Evolutionary conservation across 2,113 vertebrate genomes (phyloP), one percentile per base, ranked within the genome.

Genomic region (Pandion haliaetus): DNA sequence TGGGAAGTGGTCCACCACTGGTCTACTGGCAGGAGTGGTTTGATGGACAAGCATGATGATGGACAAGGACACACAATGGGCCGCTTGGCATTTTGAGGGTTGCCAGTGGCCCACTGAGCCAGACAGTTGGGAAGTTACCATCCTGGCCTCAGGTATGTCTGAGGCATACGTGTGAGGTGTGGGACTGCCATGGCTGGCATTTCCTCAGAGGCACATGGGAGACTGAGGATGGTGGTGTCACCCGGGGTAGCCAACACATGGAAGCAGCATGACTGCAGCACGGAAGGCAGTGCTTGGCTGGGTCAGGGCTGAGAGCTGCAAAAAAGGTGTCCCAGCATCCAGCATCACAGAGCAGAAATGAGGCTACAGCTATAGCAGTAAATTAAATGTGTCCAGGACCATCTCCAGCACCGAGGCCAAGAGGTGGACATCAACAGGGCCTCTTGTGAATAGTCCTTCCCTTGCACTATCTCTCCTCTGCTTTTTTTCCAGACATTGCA

Each of bases 1-100:
- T 6, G 6, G 92, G 94, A 97, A 90, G 92, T 59, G 90, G 78
- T 59, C 63, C 81, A 78, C 65, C 67, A 55, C 45, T 8, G 23
- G 25, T 55, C 90, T 3, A 0, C 32, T 34, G 71, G 28, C 40
- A 29, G 32, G 61, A 85, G 82, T 1, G 32, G 32, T 19, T 34
- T 69, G 66, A 71, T 29, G 49, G 57, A 84, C 42, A 54, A 42
- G 6, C 1, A 7, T 66, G 45, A 44, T 57, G 34, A 34, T 49
- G 32, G 74, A n/a, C n/a, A 82, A 20, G 34, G 17, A 38, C 10
- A 11, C 16, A 24, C 1, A 0, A 15, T 6, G 34, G 63, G 4
- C 20, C 5, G 0, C 2, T 62, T 70, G 57, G 26, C 34, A 55
- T 63, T 85, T 49, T 21, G 44, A 82, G 66, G 66, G 26, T 25